Conservation (phyloP, 1,140 invertebrate species). For the Trinorchestia longiramus region DNA sequence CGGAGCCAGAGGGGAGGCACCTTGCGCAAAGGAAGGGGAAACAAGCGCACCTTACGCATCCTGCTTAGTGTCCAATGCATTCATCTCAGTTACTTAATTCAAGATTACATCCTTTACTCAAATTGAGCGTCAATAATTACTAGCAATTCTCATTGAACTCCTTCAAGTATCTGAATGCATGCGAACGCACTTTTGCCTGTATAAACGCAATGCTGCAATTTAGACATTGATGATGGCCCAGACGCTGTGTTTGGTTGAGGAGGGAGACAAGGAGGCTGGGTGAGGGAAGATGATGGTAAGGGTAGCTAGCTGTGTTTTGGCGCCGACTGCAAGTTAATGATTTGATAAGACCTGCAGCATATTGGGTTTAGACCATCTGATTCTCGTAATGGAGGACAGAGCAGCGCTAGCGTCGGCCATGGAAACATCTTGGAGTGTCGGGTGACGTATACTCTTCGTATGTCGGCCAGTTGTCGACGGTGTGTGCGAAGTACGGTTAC, state of each 20-base stretch:
- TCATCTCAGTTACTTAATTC: constrained; percentile 49
- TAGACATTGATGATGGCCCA: background rate
- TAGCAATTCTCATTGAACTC: constrained; percentile 44
- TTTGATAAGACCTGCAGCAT: constrained; percentile 50
- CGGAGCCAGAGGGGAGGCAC: background rate
- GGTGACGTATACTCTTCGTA: background rate
- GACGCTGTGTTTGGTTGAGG: background rate
- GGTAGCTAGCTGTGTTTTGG: constrained; percentile 9
- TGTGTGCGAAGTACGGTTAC: background rate
- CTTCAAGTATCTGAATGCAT: constrained; percentile 9
- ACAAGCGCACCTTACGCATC: constrained; percentile 11
- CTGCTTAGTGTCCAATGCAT: constrained; percentile 26
- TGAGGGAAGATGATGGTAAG: constrained; percentile 31
- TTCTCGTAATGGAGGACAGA: constrained; percentile 50
- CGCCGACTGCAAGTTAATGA: constrained; percentile 50
- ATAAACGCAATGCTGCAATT: background rate
- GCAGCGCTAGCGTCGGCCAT: background rate
- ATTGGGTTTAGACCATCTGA: constrained; percentile 53
- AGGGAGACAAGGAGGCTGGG: background rate
- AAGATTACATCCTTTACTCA: constrained; percentile 39
- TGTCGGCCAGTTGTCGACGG: background rate
- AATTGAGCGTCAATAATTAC: constrained; percentile 45
- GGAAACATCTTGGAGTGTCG: constrained; percentile 25
- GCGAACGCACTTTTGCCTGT: background rate
- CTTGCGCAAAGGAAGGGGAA: constrained; percentile 34